Evolutionary conservation across 2,797 vertebrate species (phyloP).

Genomic region (Sarcophilus harrisii): DNA sequence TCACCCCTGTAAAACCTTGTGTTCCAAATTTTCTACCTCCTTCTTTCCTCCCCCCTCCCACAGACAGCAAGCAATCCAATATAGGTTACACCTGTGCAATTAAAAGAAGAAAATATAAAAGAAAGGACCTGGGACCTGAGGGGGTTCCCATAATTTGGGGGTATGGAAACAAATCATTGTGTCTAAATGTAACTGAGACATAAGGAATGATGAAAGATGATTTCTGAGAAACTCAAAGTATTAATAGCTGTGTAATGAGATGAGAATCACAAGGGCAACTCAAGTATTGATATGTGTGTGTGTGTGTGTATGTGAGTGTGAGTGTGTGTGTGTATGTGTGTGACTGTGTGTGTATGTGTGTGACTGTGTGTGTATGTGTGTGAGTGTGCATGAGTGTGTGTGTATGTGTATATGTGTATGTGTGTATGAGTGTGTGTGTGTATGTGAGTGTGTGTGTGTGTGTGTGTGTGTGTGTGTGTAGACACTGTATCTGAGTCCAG

Average conservation of each 20-base stretch:
- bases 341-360: neutral
- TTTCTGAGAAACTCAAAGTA: neutral
- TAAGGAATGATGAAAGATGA: neutral
- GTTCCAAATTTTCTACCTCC: too few species aligned
- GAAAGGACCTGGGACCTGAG: neutral
- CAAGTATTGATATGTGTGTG: too few species aligned
- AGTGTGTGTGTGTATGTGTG: neutral
- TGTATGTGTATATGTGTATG: too few species aligned
- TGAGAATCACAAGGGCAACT: neutral
- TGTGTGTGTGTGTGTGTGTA: neutral
- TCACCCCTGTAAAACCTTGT: too few species aligned
- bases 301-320: neutral
- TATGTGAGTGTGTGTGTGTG: too few species aligned
- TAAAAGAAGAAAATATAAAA: too few species aligned
- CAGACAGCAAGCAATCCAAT: too few species aligned
- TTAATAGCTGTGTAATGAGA: neutral
- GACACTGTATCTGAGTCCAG: neutral
- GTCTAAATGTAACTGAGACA: neutral
- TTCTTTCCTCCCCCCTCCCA: too few species aligned
- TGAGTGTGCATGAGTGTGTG: too few species aligned
- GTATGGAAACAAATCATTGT: neutral
- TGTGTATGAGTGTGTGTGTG: too few species aligned
- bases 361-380: neutral
- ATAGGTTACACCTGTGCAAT: too few species aligned
- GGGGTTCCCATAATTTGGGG: neutral